These are phyloP conservation scores for Andrena fulva DNA, from an alignment of 2,888 invertebrate species.

Conservation along the genomic window DNA sequence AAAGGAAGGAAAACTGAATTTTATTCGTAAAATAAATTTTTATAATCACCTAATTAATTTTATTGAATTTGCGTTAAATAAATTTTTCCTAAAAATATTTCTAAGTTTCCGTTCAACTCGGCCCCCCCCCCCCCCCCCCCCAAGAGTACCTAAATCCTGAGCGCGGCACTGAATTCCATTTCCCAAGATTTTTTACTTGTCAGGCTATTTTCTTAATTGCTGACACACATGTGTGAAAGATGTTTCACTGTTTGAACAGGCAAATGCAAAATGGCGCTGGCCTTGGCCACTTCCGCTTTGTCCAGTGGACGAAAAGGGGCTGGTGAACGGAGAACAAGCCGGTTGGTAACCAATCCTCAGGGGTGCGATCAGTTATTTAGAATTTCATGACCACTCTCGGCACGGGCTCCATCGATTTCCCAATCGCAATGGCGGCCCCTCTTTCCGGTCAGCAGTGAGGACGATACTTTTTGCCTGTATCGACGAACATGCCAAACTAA, in stretches of 20 bases:
- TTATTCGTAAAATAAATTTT: too few species aligned
- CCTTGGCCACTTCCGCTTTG: slow-evolving; percentile 26
- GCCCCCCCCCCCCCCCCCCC: too few species aligned
- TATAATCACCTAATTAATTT: too few species aligned
- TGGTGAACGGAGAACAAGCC: slow-evolving; percentile 31
- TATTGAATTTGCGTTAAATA: too few species aligned
- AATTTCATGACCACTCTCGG: slow-evolving; percentile 71
- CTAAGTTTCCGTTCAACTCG: too few species aligned
- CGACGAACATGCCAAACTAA: background rate
- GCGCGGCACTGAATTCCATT: too few species aligned
- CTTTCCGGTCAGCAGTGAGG: background rate
- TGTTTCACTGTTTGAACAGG: slow-evolving; percentile 43
- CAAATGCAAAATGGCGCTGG: slow-evolving; percentile 75
- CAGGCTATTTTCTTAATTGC: too few species aligned
- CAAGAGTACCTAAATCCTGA: too few species aligned
- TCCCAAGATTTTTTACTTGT: too few species aligned
- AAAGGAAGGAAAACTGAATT: too few species aligned
- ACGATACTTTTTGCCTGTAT: background rate
- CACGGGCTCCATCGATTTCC: slow-evolving; percentile 70
- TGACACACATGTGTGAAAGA: too few species aligned
- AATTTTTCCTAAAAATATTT: too few species aligned
- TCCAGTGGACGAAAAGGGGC: slow-evolving; percentile 23
- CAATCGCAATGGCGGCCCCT: slow-evolving; percentile 50
- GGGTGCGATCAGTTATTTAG: slow-evolving; percentile 79
- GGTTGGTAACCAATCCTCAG: slow-evolving; percentile 53